phyloP scores from a whole-genome alignment of 1,140 invertebrate genomes.

The Zaprionus lachaisei region DNA sequence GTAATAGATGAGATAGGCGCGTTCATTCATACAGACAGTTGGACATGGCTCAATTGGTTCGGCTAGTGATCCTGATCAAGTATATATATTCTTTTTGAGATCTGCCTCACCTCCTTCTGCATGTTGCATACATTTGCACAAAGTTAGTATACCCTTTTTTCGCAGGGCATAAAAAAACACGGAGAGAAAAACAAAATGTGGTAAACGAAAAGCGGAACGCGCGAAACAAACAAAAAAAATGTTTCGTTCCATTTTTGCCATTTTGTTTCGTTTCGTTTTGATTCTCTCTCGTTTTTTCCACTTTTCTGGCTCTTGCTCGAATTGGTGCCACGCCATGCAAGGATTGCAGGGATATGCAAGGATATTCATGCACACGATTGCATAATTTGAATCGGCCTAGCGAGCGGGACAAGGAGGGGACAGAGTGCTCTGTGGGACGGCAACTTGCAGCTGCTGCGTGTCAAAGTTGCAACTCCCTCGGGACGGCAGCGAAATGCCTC shows the following conservation, averaged over 20 bases:
- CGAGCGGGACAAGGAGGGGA: background rate
- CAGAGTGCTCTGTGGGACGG: background rate
- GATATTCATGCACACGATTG: slow-evolving; percentile 50
- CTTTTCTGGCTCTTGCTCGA: slow-evolving; percentile 12
- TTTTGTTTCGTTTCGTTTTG: slow-evolving; percentile 32
- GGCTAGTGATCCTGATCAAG: too few species aligned
- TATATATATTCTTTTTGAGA: too few species aligned
- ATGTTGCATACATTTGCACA: too few species aligned
- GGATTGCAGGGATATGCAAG: slow-evolving; percentile 38
- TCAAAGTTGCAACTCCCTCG: slow-evolving; percentile 34
- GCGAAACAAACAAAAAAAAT: slow-evolving; percentile 25
- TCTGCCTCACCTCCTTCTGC: too few species aligned
- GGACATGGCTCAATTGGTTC: too few species aligned
- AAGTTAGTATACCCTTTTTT: too few species aligned
- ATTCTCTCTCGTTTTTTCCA: background rate
- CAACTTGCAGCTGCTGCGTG: slow-evolving; percentile 38
- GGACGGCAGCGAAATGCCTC: slow-evolving; percentile 3
- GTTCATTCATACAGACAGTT: too few species aligned
- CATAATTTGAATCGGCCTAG: slow-evolving; percentile 57
- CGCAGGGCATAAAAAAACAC: background rate
- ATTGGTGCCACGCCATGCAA: slow-evolving; percentile 63
- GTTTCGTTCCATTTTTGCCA: slow-evolving; percentile 59
- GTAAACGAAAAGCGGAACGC: slow-evolving; percentile 45
- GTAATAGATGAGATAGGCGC: too few species aligned
- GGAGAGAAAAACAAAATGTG: slow-evolving; percentile 11